Evolutionary conservation across 2,888 invertebrate genomes (phyloP).

Genomic region (Diaprepes abbreviatus): DNA sequence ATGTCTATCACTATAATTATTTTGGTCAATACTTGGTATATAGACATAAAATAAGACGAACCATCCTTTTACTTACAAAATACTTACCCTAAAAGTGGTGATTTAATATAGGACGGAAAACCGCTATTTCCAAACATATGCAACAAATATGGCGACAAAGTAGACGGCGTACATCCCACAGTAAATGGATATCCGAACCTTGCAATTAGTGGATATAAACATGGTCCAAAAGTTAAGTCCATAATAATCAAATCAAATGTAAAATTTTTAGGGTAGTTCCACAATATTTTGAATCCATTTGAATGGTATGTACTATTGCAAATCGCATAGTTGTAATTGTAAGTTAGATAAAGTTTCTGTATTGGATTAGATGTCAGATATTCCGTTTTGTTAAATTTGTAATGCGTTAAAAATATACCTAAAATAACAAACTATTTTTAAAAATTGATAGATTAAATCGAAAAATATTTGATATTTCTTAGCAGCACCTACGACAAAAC

Average conservation of each 20-base stretch:
- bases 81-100: conserved; percentile 44
- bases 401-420: conserved; percentile 38
- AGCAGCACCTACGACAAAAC: too few species aligned
- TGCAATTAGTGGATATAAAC: conserved; percentile 58
- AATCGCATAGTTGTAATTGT: conserved; percentile 40
- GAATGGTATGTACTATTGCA: conserved; percentile 48
- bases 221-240: conserved; percentile 55
- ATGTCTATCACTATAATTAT: too few species aligned
- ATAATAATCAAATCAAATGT: conserved; percentile 60
- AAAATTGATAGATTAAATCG: too few species aligned
- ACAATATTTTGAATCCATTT: conserved; percentile 55
- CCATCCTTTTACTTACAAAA: too few species aligned
- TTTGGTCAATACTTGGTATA: too few species aligned
- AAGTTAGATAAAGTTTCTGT: conserved; percentile 14
- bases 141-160: conserved; percentile 50
- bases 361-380: conserved; percentile 6
- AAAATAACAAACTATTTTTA: not conserved
- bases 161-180: conserved; percentile 53
- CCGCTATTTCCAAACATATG: conserved; percentile 54
- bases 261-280: conserved; percentile 58
- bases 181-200: conserved; percentile 59
- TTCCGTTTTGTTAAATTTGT: conserved; percentile 32
- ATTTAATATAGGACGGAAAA: conserved; percentile 56
- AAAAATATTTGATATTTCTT: too few species aligned
- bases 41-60: too few species aligned